Percentiles rank a stretch among this genome's conserved stretches.
These are phyloP conservation scores for Poeciliopsis prolifica DNA, from an alignment of 2,113 vertebrate species.

Conservation along the genomic window DNA sequence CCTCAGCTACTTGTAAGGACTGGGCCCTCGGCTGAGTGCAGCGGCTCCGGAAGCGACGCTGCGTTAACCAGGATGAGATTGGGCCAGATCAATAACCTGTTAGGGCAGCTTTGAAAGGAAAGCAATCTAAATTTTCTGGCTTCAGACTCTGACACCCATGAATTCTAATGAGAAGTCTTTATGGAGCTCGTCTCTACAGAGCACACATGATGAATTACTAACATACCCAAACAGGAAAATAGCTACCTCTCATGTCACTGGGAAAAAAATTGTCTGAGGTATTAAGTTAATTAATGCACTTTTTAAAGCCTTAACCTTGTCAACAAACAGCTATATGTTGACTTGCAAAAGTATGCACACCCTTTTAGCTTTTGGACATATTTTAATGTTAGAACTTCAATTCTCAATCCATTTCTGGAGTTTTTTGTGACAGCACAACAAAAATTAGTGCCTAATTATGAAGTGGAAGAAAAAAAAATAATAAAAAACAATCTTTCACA, in stretches of 20 bases:
- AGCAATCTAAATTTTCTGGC: slow-evolving; percentile 53
- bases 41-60: slow-evolving; percentile 27
- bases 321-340: background rate
- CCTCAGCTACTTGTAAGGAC: slow-evolving; percentile 35
- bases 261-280: slow-evolving; percentile 1
- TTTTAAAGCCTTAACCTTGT: background rate
- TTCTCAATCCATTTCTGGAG: background rate
- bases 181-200: slow-evolving; percentile 29
- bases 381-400: background rate
- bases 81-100: slow-evolving; percentile 74
- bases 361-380: background rate
- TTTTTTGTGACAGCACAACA: background rate
- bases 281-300: slow-evolving; percentile 7
- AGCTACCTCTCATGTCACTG: slow-evolving; percentile 6
- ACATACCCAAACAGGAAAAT: slow-evolving; percentile 24
- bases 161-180: slow-evolving; percentile 73
- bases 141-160: slow-evolving; percentile 55
- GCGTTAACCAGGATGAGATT: slow-evolving; percentile 56
- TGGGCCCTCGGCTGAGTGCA: slow-evolving; percentile 10
- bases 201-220: slow-evolving; percentile 36
- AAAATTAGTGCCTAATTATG: background rate
- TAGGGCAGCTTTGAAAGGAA: slow-evolving; percentile 61
- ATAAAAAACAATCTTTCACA: background rate
- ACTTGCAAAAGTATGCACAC: background rate
- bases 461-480: background rate